Evolutionary conservation across 2,113 vertebrate genomes (phyloP).

Genomic region (Jaculus jaculus): DNA sequence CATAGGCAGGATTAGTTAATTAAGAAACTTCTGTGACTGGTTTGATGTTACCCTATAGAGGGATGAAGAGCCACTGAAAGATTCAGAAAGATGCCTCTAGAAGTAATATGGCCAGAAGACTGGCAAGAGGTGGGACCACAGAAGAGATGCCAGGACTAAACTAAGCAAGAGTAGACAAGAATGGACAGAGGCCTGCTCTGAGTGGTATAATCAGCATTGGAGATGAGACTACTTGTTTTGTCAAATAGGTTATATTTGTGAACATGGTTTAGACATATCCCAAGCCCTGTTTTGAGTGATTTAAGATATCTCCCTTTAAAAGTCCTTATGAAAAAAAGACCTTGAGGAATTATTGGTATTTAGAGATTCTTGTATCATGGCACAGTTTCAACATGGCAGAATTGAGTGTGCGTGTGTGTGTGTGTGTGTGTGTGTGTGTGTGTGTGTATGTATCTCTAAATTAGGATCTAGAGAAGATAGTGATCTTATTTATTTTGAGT

Average conservation of each 20-base stretch:
- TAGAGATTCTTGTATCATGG: not conserved
- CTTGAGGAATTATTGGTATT: not conserved
- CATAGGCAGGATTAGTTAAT: not conserved
- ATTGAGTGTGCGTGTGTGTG: not conserved
- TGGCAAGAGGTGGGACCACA: not conserved
- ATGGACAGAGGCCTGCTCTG: not conserved
- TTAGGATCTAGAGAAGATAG: conserved; percentile 5
- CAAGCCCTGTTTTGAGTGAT: not conserved
- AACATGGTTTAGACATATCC: conserved; percentile 1
- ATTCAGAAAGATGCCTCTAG: not conserved
- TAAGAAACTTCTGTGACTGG: not conserved
- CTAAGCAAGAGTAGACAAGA: no score
- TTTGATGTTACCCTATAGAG: not conserved
- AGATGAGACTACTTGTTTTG: not conserved
- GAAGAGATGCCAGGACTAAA: not conserved
- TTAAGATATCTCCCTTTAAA: not conserved
- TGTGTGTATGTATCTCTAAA: not conserved
- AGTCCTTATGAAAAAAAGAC: not conserved
- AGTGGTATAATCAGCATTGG: not conserved
- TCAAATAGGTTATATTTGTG: conserved; percentile 12
- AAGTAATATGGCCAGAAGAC: not conserved
- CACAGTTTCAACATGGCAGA: not conserved
- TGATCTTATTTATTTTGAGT: conserved; percentile 1
- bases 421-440: no score
- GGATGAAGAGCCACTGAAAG: not conserved